These are phyloP conservation scores for Mycteria americana DNA, from an alignment of 2,797 vertebrate genomes.

Conservation along the genomic window DNA sequence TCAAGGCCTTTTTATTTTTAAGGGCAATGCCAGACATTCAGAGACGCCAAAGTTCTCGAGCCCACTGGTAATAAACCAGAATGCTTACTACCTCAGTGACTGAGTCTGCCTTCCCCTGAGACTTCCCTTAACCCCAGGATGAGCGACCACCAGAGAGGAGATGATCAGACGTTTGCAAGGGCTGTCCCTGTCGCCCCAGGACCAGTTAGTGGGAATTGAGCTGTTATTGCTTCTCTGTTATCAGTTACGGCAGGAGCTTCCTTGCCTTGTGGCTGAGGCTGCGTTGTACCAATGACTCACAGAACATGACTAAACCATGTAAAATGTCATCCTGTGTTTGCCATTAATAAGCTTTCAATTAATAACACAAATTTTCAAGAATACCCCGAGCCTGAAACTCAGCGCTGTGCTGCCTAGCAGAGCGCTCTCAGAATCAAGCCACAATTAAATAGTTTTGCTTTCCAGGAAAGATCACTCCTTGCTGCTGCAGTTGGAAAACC, in stretches of 20 bases:
- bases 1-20: background rate
- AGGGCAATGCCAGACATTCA: background rate
- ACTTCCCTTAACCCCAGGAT: background rate
- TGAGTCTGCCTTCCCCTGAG: background rate
- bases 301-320: conserved; percentile 88
- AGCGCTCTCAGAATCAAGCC: conserved; percentile 69
- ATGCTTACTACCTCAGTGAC: background rate
- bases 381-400: conserved; percentile 73
- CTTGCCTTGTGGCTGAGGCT: conserved; percentile 73
- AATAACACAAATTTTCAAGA: conserved; percentile 83
- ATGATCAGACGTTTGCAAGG: background rate
- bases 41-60: background rate
- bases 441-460: conserved; percentile 62
- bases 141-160: background rate
- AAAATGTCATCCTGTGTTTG: conserved; percentile 89
- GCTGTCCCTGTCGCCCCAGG: background rate
- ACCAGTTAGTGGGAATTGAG: conserved; percentile 8
- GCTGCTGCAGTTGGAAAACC: background rate
- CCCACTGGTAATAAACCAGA: background rate
- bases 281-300: conserved; percentile 81
- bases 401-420: conserved; percentile 63
- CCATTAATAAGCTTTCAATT: conserved; percentile 87
- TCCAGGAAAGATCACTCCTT: background rate
- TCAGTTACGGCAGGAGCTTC: conserved; percentile 42
- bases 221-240: conserved; percentile 36